Evolutionary conservation across 2,888 invertebrate species (phyloP), one percentile per base, ranked within the genome.

Genomic region (Dione vanillae): DNA sequence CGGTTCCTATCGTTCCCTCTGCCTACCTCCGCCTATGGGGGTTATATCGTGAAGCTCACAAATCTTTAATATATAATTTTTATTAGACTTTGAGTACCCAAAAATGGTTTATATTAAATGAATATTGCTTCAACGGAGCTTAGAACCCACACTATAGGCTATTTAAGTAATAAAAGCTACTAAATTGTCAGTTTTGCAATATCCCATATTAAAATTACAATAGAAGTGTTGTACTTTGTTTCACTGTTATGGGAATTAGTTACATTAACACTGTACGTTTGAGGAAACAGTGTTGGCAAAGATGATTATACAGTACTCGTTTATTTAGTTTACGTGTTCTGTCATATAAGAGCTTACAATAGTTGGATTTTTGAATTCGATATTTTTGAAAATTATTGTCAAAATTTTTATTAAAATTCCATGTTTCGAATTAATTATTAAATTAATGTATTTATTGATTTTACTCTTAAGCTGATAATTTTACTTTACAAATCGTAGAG

Each of bases 181-280:
- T 27, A 27, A 43, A 20, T 27, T 14, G 16, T 45, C 1, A 45
- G 27, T 61, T 45, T 35, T 16, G 27, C 43, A 54, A 54, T 14
- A 37, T 5, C 19, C n/a, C 45, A 58, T 56, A 43, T 56, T 14
- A n/a, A 49, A 14, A 14, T 52, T 37, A 67, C 67, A 67, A 67
- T 67, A 35, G 61, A 35, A 10, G 41, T 27, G 40, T 59, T 59
- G 41, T 67, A 61, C 61, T 61, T 43, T 61, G 61, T 45, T 61
- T 11, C 35, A 45, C 43, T 45, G 11, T 2, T 45, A 61, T 61
- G 61, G 61, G 61, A 61, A 61, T 61, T 45, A 61, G 61, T 45
- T 20, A n/a, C 61, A 61, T 61, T 61, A 61, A 61, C 61, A 61
- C 61, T 45, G 1, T 61, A 35, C 41, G n/a, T 45, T 61, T 27